Evolutionary conservation across 2,888 invertebrate genomes (phyloP), one percentile per base, ranked within the genome.

Genomic region (Unio pictorum): DNA sequence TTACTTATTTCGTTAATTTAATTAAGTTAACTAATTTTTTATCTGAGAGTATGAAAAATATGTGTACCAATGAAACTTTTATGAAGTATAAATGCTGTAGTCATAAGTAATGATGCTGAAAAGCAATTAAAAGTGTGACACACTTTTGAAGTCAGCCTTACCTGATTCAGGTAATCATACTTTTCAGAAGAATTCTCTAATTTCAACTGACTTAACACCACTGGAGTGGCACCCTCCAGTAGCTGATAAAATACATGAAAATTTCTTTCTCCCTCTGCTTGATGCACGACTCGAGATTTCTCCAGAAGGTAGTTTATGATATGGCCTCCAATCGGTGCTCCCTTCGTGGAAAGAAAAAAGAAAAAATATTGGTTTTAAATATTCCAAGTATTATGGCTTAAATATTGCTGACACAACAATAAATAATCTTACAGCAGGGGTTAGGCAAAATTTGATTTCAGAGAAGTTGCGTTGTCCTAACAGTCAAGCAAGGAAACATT

Each of bases 161-260:
- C 96, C 87, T 95, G 94, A 63, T 93, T 94, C 20, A 96, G 92
- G 87, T 96, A 97, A 87, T 93, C 94, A 87, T 95, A 96, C 3
- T 92, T 92, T 65, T 93, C 93, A 8, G 94, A 91, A 72, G 94
- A 93, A 74, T 93, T 92, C 68, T 93, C 93, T 67, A 97, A 91
- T 66, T 93, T 92, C 70, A 96, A 90, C 66, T 93, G 92, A 64
- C 92, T 91, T 80, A 96, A 86, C 75, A 93, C 90, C 0, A 92
- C 92, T 34, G 93, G 93, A 76, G 93, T 93, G 0, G 93, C 94
- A 11, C 96, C 96, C 5, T 93, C 92, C 72, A 97, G 89, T 66
- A 97, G 91, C 88, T 97, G 96, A 89, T 97, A 96, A 91, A 97
- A 97, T 68, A 97, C 94, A 86, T 97, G 97, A 91, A 96, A 97